Percentiles rank a stretch among this genome's conserved stretches.
Conservation (phyloP, 2,888 invertebrate species). For the Sericinus montela region DNA sequence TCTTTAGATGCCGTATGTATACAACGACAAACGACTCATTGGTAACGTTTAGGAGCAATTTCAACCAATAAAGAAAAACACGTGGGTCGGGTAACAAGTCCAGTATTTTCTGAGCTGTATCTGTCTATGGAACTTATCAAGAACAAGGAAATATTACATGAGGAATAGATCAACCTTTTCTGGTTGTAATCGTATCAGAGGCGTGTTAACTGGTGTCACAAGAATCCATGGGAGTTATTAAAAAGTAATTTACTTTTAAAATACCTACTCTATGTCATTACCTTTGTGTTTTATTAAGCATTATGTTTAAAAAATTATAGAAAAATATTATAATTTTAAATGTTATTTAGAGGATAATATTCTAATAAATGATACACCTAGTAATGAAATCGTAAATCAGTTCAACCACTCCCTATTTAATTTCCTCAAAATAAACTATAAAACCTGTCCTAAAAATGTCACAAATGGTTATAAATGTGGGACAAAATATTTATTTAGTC, state of each 20-base stretch:
- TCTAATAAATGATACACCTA: background rate
- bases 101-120: conserved; percentile 44
- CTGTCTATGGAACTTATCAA: conserved; percentile 12
- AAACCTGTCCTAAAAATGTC: background rate
- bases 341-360: background rate
- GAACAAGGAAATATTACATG: background rate
- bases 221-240: conserved; percentile 13
- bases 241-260: too few species aligned
- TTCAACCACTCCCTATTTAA: background rate
- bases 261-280: too few species aligned
- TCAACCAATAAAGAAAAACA: conserved; percentile 68
- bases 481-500: conserved; percentile 6
- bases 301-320: too few species aligned
- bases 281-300: too few species aligned
- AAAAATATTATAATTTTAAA: too few species aligned
- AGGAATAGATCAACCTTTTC: background rate
- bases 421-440: background rate
- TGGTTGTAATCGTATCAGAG: conserved; percentile 6
- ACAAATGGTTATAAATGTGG: background rate
- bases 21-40: conserved; percentile 71
- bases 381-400: background rate
- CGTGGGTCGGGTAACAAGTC: conserved; percentile 60
- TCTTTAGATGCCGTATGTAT: conserved; percentile 64
- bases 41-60: conserved; percentile 77
- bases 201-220: conserved; percentile 54